Evolutionary conservation across 2,888 invertebrate genomes (phyloP).

Genomic region (Nomada ferruginata): DNA sequence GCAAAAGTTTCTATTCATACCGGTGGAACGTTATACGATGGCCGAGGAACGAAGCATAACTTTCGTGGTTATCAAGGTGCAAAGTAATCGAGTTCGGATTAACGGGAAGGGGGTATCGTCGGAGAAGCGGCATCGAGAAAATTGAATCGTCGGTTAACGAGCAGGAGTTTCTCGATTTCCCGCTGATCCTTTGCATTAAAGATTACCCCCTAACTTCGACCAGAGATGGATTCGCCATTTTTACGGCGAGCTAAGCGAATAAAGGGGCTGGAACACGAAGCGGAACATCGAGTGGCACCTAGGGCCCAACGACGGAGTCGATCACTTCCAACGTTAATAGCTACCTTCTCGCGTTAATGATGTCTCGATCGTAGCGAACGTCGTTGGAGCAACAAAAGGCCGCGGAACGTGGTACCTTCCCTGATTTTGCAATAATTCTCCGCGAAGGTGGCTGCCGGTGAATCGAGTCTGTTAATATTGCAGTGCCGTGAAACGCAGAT

Average conservation of each 20-base stretch:
- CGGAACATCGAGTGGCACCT: not conserved
- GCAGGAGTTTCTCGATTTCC: constrained; percentile 20
- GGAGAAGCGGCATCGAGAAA: constrained; percentile 21
- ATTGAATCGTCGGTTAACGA: constrained; percentile 39
- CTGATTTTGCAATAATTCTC: not conserved
- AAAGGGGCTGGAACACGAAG: not conserved
- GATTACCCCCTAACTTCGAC: constrained; percentile 3
- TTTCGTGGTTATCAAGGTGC: constrained; percentile 29
- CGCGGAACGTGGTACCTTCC: not conserved
- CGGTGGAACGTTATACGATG: not conserved
- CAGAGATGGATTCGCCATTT: not conserved
- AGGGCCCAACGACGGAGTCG: not conserved
- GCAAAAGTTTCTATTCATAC: not conserved
- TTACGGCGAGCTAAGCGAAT: not conserved
- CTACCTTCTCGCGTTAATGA: constrained; percentile 12
- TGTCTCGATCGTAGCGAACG: not conserved
- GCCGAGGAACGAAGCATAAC: not conserved
- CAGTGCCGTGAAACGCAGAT: constrained; percentile 6
- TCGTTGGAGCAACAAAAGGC: not conserved
- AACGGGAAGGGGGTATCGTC: constrained; percentile 21
- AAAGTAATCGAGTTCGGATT: constrained; percentile 29
- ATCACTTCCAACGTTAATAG: constrained; percentile 25
- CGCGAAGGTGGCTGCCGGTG: not conserved
- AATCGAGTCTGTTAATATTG: constrained; percentile 4
- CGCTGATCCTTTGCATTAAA: constrained; percentile 35